Evolutionary conservation across 2,113 vertebrate species (phyloP).

Genomic region (Turdus rufiventris): DNA sequence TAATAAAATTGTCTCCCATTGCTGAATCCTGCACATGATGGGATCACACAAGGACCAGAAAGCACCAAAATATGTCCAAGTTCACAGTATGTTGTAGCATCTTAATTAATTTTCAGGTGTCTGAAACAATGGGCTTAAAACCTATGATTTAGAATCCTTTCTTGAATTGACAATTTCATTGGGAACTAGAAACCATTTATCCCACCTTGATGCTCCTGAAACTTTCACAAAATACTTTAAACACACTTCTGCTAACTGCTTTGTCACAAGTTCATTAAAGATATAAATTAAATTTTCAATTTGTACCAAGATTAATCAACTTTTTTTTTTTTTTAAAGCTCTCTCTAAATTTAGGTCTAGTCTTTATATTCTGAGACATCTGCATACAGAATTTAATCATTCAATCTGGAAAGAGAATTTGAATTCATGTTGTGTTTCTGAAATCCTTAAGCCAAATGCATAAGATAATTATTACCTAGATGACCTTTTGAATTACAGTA

Average conservation of each 20-base stretch:
- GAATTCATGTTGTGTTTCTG: not conserved
- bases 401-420: not conserved
- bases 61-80: not conserved
- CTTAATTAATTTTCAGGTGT: not conserved
- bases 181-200: not conserved
- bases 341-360: not conserved
- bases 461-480: not conserved
- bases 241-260: not conserved
- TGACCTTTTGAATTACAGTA: conserved; percentile 39
- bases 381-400: not conserved
- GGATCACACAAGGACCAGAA: not conserved
- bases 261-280: not conserved
- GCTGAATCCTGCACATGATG: not conserved
- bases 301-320: not conserved
- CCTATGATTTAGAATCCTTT: not conserved
- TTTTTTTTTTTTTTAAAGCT: not conserved
- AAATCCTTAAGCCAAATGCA: not conserved
- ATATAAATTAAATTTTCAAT: not conserved
- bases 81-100: rapidly evolving
- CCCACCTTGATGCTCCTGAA: not conserved
- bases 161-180: not conserved
- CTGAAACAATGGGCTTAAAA: not conserved
- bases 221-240: not conserved
- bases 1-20: not conserved
- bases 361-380: not conserved